Base-by-base conservation (phyloP, 1,140 invertebrate species). In the Lucilia sericata region DNA sequence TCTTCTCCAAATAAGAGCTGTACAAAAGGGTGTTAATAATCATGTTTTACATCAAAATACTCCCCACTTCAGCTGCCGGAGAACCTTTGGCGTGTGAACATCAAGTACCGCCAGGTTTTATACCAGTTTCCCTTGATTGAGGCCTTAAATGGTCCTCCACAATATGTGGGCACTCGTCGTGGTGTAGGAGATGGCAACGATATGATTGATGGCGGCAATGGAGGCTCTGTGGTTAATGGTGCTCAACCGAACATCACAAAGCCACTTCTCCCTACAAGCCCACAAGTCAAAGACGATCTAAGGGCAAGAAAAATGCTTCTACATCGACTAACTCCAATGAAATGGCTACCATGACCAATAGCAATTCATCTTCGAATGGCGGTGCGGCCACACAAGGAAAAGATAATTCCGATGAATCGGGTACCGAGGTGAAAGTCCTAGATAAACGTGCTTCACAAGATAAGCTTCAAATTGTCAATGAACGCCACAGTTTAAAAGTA, bases 51-150 rank as follows among this genome's bases (percentile, higher is more conserved):
- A 91, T 87, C 86, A 93, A 21, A 94, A 92, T 86, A 92, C 93
- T 47, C 92, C 92, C 93, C 12, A 87, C 88, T 0, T 88, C 87
- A 8, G 85, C 86, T 34, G 75, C 82, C n/a, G 88, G 88, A 2
- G 89, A 90, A 9, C 84, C 88, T 0, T 84, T 87, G 0, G 87
- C 87, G 0, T 84, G 88, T 30, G 89, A 90, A 84, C 84, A 97
- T 91, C 96, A 97, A 91, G 96, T 99, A 87, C 98, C 98, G 42
- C 93, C 95, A 0, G 98, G 98, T 0, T 99, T 99, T 91, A 97
- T 99, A 92, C 95, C 97, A 21, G 96, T 99, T 74, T 97, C 98
- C 98, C 0, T 92, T 99, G n/a, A 96, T 99, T 83, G 99, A 99
- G 92, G 98, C 98, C 8, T 92, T 99, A n/a, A 99, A 99, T 93